A percentile compares a stretch with the other conserved stretches of the same genome.
phyloP scores from a whole-genome alignment of 2,888 invertebrate species.

The Drosophila acutilabella region DNA sequence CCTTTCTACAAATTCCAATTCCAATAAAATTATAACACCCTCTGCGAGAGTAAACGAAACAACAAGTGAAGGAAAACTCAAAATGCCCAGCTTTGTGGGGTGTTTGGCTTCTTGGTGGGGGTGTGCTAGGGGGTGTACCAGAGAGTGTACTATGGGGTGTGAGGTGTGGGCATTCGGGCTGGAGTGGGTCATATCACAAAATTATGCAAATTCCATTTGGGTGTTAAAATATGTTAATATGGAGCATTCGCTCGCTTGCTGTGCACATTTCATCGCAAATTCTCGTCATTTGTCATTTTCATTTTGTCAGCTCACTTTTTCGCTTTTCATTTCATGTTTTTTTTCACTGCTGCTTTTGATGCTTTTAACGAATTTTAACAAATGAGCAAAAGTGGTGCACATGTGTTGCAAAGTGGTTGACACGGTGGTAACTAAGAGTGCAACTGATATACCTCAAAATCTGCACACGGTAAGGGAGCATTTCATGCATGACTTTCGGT shows the following conservation, averaged over 20 bases:
- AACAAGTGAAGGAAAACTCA: constrained; percentile 21
- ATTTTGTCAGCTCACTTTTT: constrained; percentile 12
- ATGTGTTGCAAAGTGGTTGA: constrained; percentile 9
- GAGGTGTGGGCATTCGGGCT: neutral
- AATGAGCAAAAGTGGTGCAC: constrained; percentile 18
- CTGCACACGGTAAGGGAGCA: neutral
- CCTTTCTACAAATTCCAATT: neutral
- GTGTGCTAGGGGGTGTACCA: neutral
- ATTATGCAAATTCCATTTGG: constrained; percentile 78
- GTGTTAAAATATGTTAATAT: constrained; percentile 78
- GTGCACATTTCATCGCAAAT: constrained; percentile 32
- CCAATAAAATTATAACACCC: neutral
- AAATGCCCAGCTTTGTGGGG: constrained; percentile 33
- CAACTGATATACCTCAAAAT: neutral
- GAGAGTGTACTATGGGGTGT: neutral
- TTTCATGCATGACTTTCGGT: too few species aligned
- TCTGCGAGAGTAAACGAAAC: neutral
- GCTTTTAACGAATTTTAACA: constrained; percentile 46
- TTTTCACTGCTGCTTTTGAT: constrained; percentile 38
- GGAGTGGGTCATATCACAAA: constrained; percentile 51
- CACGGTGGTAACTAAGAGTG: neutral
- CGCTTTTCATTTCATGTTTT: constrained; percentile 1
- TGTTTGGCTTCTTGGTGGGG: neutral
- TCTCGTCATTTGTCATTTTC: constrained; percentile 34
- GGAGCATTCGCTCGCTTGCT: constrained; percentile 12